Percentiles rank a stretch among this genome's conserved stretches.
Evolutionary conservation across 2,797 vertebrate species (phyloP).

Genomic region (Rachycentron canadum): DNA sequence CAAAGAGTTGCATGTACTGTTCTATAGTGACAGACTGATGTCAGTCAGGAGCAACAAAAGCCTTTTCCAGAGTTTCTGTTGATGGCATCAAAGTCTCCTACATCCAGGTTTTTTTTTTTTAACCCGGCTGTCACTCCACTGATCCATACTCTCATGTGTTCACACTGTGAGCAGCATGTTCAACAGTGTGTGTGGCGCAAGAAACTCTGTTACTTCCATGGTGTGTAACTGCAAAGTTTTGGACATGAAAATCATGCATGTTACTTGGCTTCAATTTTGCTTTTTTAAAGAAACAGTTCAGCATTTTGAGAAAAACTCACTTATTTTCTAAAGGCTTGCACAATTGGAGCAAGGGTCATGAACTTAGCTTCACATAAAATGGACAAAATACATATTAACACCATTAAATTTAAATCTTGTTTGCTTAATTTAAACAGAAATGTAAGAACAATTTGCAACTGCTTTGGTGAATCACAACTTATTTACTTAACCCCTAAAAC

Average conservation of each 20-base stretch:
- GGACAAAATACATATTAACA: not conserved
- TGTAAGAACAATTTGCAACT: not conserved
- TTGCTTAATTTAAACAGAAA: not conserved
- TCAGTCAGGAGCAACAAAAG: slow-evolving; percentile 45
- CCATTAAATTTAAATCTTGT: not conserved
- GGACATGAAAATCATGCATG: slow-evolving; percentile 22
- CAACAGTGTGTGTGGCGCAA: slow-evolving; percentile 7
- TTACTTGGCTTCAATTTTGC: slow-evolving; percentile 10
- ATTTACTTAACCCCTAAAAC: too few species aligned
- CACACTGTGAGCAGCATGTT: not conserved
- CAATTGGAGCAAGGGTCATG: not conserved
- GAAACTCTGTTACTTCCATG: not conserved
- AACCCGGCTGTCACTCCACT: slow-evolving; percentile 7
- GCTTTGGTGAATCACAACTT: not conserved
- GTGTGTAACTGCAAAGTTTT: not conserved
- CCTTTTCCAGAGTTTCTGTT: slow-evolving; percentile 32
- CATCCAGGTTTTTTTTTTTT: slow-evolving; percentile 5
- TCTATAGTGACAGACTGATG: slow-evolving; percentile 52
- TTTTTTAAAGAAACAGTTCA: slow-evolving; percentile 2
- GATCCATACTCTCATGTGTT: slow-evolving; percentile 9
- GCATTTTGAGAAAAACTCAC: not conserved
- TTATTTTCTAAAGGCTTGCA: not conserved
- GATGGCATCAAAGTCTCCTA: slow-evolving; percentile 28
- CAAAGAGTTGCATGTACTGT: slow-evolving; percentile 71
- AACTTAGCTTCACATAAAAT: slow-evolving; percentile 26